Base-by-base conservation (phyloP, 2,113 vertebrate genomes). In the Caloenas nicobarica region DNA sequence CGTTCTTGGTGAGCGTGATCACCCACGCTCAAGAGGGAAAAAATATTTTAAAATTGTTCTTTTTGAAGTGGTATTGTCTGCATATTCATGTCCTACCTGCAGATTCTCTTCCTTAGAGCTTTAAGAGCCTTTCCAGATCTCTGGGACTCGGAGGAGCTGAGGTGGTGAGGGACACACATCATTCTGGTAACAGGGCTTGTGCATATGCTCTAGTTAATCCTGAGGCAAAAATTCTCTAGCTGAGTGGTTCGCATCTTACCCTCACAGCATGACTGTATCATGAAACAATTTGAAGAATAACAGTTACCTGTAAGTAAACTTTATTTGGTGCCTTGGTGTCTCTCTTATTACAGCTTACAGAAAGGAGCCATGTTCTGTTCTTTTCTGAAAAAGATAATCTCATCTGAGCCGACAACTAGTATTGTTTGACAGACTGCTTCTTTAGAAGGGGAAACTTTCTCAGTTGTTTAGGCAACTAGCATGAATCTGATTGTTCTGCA, bases 161-260 rank as follows among this genome's bases (percentile, higher is more conserved):
- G n/a, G 6, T 31, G 57, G 4, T 64, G 44, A 13, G 66, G n/a
- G 34, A 22, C 0, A 0, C 31, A 22, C 4, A 2, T 29, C 58
- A 8, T 24, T 73, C 48, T 62, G 22, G 11, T 50, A 29, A 24
- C 42, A 36, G 50, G n/a, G 29, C 19, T 73, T 62, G 50, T 54
- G 31, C 17, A 1, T 64, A 21, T 25, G 22, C 24, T 51, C 4
- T 56, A 31, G n/a, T 19, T 44, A 56, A 34, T 61, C 34, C 23
- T 48, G 42, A 70, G 51, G 51, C 34, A 44, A n/a, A 50, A 58
- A 17, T 25, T 68, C 33, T 68, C 28, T 68, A 18, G n/a, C 25
- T 72, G n/a, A 88, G 26, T 38, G 21, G 36, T 56, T 84, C 36
- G 34, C 29, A 11, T 76, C 22, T 83, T 60, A n/a, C 3, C 16